Percentiles rank a stretch among this genome's conserved stretches.
Conservation (phyloP, 2,113 vertebrate genomes). For the Bubo scandiacus region DNA sequence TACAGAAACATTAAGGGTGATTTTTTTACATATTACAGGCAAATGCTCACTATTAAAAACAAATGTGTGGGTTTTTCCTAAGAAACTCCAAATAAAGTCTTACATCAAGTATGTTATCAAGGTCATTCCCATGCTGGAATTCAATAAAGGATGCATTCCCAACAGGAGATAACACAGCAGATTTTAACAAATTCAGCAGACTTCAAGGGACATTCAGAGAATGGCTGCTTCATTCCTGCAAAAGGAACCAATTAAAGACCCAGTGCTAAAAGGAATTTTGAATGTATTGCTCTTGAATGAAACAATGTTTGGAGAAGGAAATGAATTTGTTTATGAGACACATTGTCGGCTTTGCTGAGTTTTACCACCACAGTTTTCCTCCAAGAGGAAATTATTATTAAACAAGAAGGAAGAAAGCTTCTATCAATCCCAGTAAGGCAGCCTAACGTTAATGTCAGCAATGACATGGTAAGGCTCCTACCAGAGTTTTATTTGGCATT, state of each 20-base stretch:
- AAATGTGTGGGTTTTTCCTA: neutral
- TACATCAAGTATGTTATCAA: neutral
- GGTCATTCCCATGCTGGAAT: neutral
- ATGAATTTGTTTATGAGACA: conserved; percentile 41
- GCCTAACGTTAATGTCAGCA: neutral
- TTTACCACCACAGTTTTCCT: conserved; percentile 50
- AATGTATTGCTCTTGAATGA: conserved; percentile 32
- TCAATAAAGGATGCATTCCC: neutral
- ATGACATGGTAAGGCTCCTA: neutral
- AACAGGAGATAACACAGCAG: neutral
- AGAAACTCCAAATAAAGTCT: neutral
- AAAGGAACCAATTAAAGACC: neutral
- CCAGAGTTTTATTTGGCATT: neutral
- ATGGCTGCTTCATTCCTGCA: neutral
- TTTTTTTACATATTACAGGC: neutral
- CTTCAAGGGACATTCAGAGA: neutral
- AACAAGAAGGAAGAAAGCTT: conserved; percentile 22
- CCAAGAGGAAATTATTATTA: conserved; percentile 43
- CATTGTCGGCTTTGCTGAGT: conserved; percentile 40
- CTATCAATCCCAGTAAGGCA: neutral
- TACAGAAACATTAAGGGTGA: neutral
- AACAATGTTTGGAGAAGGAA: conserved; percentile 54
- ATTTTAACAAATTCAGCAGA: neutral
- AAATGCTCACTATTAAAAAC: neutral
- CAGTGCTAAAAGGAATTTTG: neutral